phyloP scores from a whole-genome alignment of 2,888 invertebrate species.

The Ennomos quercinarius region DNA sequence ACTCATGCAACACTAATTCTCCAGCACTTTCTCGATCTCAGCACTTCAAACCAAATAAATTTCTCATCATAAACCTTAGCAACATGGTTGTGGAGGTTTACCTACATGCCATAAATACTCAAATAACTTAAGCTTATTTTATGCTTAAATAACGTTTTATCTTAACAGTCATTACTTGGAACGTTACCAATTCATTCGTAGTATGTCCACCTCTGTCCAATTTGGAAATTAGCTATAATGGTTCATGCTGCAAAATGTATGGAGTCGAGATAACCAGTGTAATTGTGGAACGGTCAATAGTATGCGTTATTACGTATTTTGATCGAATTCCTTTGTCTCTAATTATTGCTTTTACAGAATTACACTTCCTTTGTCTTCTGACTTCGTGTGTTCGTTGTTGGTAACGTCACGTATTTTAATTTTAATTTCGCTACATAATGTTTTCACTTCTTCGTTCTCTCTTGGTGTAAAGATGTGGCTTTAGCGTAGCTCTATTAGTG shows the following conservation, averaged over 20 bases:
- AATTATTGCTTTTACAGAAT: not conserved
- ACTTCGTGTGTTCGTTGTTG: too few relatives aligned
- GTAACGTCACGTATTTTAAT: too few relatives aligned
- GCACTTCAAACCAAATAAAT: too few relatives aligned
- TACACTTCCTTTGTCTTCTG: not conserved
- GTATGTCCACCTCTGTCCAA: constrained; percentile 43
- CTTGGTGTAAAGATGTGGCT: too few relatives aligned
- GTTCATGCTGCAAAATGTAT: constrained; percentile 60
- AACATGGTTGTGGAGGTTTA: too few relatives aligned
- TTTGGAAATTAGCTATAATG: constrained; percentile 55
- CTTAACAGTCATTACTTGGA: constrained; percentile 26
- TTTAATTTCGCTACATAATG: too few relatives aligned
- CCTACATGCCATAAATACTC: too few relatives aligned
- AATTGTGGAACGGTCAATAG: constrained; percentile 48
- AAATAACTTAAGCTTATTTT: not conserved
- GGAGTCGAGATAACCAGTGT: constrained; percentile 55
- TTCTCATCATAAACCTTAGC: too few relatives aligned
- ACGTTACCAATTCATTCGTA: constrained; percentile 34
- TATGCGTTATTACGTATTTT: constrained; percentile 41
- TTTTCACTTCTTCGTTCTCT: too few relatives aligned
- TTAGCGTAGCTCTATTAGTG: too few relatives aligned
- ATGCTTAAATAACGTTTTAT: constrained; percentile 2
- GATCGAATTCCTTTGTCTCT: constrained; percentile 27
- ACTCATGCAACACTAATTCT: too few relatives aligned
- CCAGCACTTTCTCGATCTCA: too few relatives aligned